Evolutionary conservation across 2,888 invertebrate genomes (phyloP), one percentile per base, ranked within the genome.

Genomic region (Gerosis bhagava): DNA sequence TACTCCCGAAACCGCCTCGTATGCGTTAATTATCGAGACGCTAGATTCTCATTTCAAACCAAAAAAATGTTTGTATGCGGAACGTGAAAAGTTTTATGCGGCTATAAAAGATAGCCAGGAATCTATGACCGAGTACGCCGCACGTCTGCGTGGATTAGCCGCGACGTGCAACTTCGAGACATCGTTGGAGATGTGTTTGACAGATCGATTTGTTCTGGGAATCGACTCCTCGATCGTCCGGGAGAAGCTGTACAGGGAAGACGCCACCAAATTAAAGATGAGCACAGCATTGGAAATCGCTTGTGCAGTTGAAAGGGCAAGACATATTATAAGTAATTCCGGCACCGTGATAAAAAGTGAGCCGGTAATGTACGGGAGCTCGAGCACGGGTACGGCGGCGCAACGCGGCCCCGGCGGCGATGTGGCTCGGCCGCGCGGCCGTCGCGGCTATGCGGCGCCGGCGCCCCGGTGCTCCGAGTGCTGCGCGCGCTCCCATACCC

Each of bases 31-130:
- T 12, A 4, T 31, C 8, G 5, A 10, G 1, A 16, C 31, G 2
- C 11, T 32, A 7, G 19, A 32, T 3, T 8, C 10, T 11, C 32
- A 32, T 17, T 32, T 32, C 6, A 19, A 10, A 17, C 32, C 32
- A 5, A 32, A 32, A 5, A 32, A 10, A 5, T 19, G 17, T 19
- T 5, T 19, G 10, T 32, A 19, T 19, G 32, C 32, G 3, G 32
- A 32, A 17, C 32, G 32, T 17, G 32, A 17, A n/a, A 32, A 32
- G 5, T 32, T 32, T 10, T 32, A 32, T 19, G 17, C 17, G 13
- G 32, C 32, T 17, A 13, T 19, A 19, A 17, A 19, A 8, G 19
- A 19, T 5, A 19, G 19, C 11, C 17, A 32, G 1, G 32, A 32
- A 10, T 19, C 17, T 3, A 13, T 32, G 5, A 10, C 17, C n/a